These are phyloP conservation scores for Malurus cyaneus DNA, from an alignment of 2,113 vertebrate genomes.

Conservation along the genomic window DNA sequence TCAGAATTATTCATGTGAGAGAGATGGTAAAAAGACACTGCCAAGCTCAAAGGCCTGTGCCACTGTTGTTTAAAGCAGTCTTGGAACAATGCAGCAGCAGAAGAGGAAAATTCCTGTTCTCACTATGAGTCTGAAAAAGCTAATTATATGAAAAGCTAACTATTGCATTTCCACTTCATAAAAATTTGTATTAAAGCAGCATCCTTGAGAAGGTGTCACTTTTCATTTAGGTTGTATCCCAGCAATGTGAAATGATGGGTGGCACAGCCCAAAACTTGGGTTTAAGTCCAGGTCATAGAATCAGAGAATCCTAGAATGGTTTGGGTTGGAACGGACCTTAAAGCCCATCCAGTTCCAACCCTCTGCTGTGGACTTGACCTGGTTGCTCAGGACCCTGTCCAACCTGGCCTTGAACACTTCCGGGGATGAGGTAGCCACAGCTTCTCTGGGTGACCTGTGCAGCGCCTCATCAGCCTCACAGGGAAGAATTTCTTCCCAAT, in stretches of 20 bases:
- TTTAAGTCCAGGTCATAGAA: neutral
- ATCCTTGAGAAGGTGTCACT: neutral
- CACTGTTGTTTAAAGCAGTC: neutral
- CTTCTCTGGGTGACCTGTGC: neutral
- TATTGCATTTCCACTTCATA: neutral
- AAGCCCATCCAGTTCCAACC: neutral
- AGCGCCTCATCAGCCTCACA: neutral
- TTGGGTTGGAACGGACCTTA: neutral
- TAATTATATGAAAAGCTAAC: neutral
- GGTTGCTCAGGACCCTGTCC: neutral
- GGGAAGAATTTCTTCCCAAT: neutral
- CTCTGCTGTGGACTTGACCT: neutral
- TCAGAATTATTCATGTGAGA: neutral
- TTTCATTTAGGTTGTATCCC: neutral
- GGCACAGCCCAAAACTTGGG: neutral
- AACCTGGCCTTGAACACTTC: neutral
- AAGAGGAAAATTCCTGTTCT: neutral
- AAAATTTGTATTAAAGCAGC: neutral
- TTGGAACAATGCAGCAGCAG: neutral
- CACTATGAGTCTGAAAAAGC: neutral
- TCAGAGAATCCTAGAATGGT: neutral
- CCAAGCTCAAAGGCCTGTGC: neutral
- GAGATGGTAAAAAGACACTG: neutral
- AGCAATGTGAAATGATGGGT: rapidly evolving
- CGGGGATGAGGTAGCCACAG: neutral